Percentiles rank a stretch among this genome's conserved stretches.
Evolutionary conservation across 1,140 invertebrate genomes (phyloP).

Genomic region (Cyphomyrmex costatus): DNA sequence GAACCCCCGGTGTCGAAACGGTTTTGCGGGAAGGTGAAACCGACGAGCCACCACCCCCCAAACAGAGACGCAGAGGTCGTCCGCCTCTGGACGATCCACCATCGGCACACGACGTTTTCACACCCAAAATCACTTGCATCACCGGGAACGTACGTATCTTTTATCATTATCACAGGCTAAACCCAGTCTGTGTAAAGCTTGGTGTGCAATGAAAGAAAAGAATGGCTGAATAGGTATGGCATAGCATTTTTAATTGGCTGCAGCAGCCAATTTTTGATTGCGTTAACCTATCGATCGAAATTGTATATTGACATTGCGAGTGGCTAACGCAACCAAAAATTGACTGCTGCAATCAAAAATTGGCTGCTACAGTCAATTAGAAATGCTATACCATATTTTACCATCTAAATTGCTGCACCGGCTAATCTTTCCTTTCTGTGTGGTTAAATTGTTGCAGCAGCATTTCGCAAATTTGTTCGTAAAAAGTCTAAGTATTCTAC

Average conservation of each 20-base stretch:
- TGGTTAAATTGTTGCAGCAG: neutral
- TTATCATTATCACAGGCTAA: neutral
- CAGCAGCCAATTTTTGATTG: too few relatives aligned
- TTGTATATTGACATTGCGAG: too few relatives aligned
- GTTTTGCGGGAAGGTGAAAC: conserved; percentile 84
- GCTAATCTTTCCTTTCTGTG: too few relatives aligned
- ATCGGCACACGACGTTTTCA: conserved; percentile 85
- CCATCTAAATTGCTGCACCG: too few relatives aligned
- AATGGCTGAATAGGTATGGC: too few relatives aligned
- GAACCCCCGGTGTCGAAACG: conserved; percentile 85
- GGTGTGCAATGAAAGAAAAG: too few relatives aligned
- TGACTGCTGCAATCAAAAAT: too few relatives aligned
- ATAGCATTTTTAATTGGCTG: too few relatives aligned
- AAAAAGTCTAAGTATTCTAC: neutral
- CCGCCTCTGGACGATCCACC: conserved; percentile 89
- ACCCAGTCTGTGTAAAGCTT: neutral
- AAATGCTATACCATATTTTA: too few relatives aligned
- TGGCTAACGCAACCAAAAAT: too few relatives aligned
- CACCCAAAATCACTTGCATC: conserved; percentile 87
- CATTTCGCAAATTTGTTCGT: neutral
- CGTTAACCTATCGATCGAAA: too few relatives aligned
- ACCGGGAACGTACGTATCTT: conserved; percentile 84
- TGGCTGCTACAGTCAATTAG: too few relatives aligned
- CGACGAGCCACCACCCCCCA: conserved; percentile 82
- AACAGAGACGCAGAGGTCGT: conserved; percentile 88